Evolutionary conservation across 2,113 vertebrate genomes (phyloP), one percentile per base, ranked within the genome.

Genomic region (Nycticebus coucang): DNA sequence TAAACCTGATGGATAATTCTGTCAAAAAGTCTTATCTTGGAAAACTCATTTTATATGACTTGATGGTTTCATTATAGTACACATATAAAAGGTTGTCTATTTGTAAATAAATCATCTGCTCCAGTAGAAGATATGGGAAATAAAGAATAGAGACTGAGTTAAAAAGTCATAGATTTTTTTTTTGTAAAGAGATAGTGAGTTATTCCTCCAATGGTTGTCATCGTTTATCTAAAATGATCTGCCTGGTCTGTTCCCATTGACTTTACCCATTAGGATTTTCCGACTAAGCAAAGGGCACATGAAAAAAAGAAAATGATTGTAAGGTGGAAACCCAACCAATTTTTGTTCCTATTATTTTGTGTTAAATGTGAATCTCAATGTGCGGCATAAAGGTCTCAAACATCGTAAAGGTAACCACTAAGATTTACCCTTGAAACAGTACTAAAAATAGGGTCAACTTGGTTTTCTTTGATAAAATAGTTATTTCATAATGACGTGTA

Each of bases 101-200:
- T 94, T 72, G 50, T 62, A 68, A 88, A 75, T 84, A 93, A 90
- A 62, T 89, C 82, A 74, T 62, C 60, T 45, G 24, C 74, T 78
- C 13, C 6, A 59, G 35, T 33, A 68, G 18, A 83, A 89, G 57
- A 50, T 74, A 37, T 21, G 6, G 28, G 8, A 69, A 33, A 53
- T 50, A 37, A 66, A 60, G 41, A 37, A 12, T 24, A 59, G 87
- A 33, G 19, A 17, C n/a, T 66, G 59, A 59, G 30, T 69, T 75
- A 68, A 22, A 91, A 45, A 28, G 17, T 7, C 30, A 35, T 35
- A 26, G 14, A 35, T 35, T 71, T 14, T 30, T 41, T 77, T 69
- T 75, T 41, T 41, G 41, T 10, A 26, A 62, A 22, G 37, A 81
- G 15, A 50, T 21, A 11, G 8, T 3, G 33, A 74, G 22, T 53